Percentiles rank a stretch among this genome's conserved stretches.
Conservation (phyloP, 2,113 vertebrate genomes). For the Danio rerio region GRCz12tu NC_133186.1:36367501-36368000, state of each 20-base stretch:
- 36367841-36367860: conserved; percentile 8
- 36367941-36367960: neutral
- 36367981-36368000: neutral
- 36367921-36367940: neutral
- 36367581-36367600: neutral
- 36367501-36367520: no score
- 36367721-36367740: neutral
- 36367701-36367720: neutral
- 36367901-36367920: conserved; percentile 43
- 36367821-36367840: conserved; percentile 24
- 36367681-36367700: neutral
- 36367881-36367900: conserved; percentile 41
- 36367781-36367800: neutral
- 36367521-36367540: no score
- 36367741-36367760: neutral
- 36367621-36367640: conserved; percentile 32
- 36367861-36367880: conserved; percentile 30
- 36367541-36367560: no score
- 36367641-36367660: neutral
- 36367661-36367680: conserved; percentile 17
- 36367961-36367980: neutral
- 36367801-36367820: neutral
- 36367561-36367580: neutral
- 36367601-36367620: neutral
- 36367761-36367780: conserved; percentile 16